These are phyloP conservation scores for Leptestheria dahalacensis DNA, from an alignment of 1,140 invertebrate genomes.

Conservation along the genomic window DNA sequence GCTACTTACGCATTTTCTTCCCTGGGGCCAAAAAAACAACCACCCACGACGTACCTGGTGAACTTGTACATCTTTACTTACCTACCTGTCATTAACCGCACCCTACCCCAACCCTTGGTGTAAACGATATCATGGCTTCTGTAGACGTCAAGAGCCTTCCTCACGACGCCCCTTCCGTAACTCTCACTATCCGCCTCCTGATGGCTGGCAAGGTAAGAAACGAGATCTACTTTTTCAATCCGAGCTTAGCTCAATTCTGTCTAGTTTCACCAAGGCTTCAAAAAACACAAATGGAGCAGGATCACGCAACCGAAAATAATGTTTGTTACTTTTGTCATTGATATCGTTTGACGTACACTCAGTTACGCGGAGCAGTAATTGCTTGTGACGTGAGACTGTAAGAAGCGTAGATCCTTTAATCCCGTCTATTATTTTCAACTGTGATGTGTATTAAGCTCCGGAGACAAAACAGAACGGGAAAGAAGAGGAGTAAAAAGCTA, in stretches of 20 bases:
- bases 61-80: not conserved
- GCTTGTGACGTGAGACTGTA: no score
- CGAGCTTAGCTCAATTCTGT: not conserved
- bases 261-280: not conserved
- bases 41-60: not conserved
- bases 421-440: no score
- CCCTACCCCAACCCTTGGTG: not conserved
- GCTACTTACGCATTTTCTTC: not conserved
- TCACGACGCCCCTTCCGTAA: conserved; percentile 60
- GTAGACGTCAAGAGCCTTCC: conserved; percentile 28
- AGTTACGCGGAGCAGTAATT: no score
- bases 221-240: no score
- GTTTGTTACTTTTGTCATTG: no score
- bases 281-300: no score
- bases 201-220: conserved; percentile 97
- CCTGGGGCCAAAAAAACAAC: not conserved
- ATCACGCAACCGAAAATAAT: no score
- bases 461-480: no score
- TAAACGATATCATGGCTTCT: conserved; percentile 21
- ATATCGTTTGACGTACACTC: no score
- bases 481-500: no score
- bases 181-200: conserved; percentile 92
- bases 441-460: no score
- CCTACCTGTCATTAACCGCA: not conserved
- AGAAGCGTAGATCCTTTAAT: no score